Conservation (phyloP, 1,140 invertebrate species). For the Euglossa dilemma region DNA sequence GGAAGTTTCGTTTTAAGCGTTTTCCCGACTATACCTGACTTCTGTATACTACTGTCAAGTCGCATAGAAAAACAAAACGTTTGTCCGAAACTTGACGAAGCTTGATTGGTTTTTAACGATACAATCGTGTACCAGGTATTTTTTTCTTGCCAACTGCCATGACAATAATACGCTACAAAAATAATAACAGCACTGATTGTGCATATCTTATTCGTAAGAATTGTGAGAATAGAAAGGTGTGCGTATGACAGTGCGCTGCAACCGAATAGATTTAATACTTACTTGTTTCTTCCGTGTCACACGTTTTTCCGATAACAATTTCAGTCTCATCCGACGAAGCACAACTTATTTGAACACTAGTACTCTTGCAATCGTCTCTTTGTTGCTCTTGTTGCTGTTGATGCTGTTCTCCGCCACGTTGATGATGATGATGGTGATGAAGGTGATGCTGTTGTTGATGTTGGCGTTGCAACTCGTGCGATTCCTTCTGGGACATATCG, state of each 20-base stretch:
- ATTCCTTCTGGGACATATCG: constrained; percentile 60
- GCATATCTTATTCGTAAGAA: not conserved
- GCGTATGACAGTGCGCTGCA: not conserved
- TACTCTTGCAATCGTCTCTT: constrained; percentile 73
- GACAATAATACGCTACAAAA: constrained; percentile 83
- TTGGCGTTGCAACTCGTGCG: constrained; percentile 33
- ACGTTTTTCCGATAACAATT: constrained; percentile 78
- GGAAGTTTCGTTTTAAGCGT: constrained; percentile 60
- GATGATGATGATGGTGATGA: constrained; percentile 30
- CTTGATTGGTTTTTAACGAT: constrained; percentile 80
- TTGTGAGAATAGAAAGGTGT: not conserved
- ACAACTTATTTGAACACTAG: constrained; percentile 78
- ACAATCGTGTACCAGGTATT: constrained; percentile 84
- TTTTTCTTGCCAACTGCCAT: constrained; percentile 85
- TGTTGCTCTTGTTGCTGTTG: not conserved
- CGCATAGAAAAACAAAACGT: constrained; percentile 79
- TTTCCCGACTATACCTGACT: constrained; percentile 58
- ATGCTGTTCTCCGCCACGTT: not conserved
- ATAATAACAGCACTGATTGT: not conserved
- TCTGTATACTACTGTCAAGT: constrained; percentile 55
- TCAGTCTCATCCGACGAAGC: constrained; percentile 76
- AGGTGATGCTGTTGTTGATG: constrained; percentile 30
- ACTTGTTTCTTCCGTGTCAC: constrained; percentile 75
- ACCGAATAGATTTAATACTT: constrained; percentile 15
- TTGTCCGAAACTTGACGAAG: constrained; percentile 60